Percentiles rank a stretch among this genome's conserved stretches.
Conservation (phyloP, 2,797 vertebrate species). For the Eleutherodactylus coqui region DNA sequence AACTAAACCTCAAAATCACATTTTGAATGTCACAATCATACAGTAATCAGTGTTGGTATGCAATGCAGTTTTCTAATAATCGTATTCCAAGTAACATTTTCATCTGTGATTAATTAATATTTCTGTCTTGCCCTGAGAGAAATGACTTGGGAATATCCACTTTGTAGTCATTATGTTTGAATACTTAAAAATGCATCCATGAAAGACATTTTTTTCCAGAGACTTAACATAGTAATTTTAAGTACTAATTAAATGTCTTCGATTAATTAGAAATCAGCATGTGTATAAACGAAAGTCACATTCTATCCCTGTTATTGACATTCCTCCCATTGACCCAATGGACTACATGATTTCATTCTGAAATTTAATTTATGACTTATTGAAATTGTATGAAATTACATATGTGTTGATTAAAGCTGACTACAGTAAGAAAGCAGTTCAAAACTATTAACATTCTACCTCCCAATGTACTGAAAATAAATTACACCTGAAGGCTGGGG, state of each 20-base stretch:
- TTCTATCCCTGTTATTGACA: constrained; percentile 15
- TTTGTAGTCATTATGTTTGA: constrained; percentile 51
- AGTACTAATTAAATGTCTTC: constrained; percentile 29
- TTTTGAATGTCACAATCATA: constrained; percentile 12
- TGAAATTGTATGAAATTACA: background rate
- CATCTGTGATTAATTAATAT: constrained; percentile 49
- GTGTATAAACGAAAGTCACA: constrained; percentile 18
- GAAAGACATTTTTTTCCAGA: constrained; percentile 14
- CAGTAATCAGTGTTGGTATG: constrained; percentile 14
- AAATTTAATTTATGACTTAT: constrained; percentile 8
- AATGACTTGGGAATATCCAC: constrained; percentile 47
- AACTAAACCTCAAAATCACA: constrained; percentile 7
- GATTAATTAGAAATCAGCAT: constrained; percentile 42
- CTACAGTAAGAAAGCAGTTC: background rate
- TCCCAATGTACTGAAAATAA: background rate
- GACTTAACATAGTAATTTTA: constrained; percentile 31
- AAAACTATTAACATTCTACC: background rate
- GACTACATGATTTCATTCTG: background rate
- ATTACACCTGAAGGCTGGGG: background rate
- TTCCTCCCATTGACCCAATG: constrained; percentile 22
- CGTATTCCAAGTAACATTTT: constrained; percentile 44
- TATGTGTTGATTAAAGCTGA: background rate
- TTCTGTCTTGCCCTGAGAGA: constrained; percentile 32
- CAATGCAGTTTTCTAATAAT: constrained; percentile 24
- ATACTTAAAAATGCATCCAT: constrained; percentile 41